Evolutionary conservation across 2,888 invertebrate genomes (phyloP).

Genomic region (Ypsolopha scabrella): DNA sequence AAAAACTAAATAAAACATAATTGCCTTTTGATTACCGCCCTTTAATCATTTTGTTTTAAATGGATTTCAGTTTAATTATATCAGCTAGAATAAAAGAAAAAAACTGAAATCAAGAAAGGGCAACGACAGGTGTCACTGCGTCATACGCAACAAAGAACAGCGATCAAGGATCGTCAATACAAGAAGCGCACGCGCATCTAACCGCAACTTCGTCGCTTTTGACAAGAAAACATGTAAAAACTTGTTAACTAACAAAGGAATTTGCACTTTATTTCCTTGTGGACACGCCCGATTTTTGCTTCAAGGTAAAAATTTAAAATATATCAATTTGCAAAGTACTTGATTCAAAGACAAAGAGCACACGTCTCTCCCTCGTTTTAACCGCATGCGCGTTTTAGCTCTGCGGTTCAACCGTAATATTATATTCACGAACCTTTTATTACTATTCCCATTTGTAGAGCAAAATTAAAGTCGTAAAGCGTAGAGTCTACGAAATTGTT

Average conservation of each 20-base stretch:
- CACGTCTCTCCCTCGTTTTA: slow-evolving; percentile 12
- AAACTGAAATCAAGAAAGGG: slow-evolving; percentile 1
- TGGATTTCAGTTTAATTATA: not conserved
- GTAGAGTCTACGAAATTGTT: too few relatives aligned
- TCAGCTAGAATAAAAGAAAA: not conserved
- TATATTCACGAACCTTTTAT: slow-evolving; percentile 14
- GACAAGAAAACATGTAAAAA: too few relatives aligned
- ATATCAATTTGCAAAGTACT: slow-evolving; percentile 23
- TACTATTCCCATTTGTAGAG: not conserved
- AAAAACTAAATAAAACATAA: too few relatives aligned
- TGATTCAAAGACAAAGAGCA: slow-evolving; percentile 35
- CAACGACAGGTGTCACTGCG: slow-evolving; percentile 9
- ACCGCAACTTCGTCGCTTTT: slow-evolving; percentile 30
- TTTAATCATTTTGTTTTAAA: not conserved
- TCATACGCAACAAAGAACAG: not conserved
- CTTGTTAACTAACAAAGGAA: too few relatives aligned
- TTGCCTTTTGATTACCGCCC: not conserved
- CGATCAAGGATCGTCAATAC: slow-evolving; percentile 26
- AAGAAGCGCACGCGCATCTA: slow-evolving; percentile 37
- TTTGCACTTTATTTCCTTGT: too few relatives aligned
- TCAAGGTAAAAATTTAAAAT: too few relatives aligned
- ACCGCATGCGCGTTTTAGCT: slow-evolving; percentile 29
- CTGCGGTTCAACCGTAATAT: slow-evolving; percentile 38
- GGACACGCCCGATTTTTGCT: too few relatives aligned
- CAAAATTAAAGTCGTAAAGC: too few relatives aligned